Conservation (phyloP, 2,113 vertebrate genomes). For the Epinephelus cyanopodus region DNA sequence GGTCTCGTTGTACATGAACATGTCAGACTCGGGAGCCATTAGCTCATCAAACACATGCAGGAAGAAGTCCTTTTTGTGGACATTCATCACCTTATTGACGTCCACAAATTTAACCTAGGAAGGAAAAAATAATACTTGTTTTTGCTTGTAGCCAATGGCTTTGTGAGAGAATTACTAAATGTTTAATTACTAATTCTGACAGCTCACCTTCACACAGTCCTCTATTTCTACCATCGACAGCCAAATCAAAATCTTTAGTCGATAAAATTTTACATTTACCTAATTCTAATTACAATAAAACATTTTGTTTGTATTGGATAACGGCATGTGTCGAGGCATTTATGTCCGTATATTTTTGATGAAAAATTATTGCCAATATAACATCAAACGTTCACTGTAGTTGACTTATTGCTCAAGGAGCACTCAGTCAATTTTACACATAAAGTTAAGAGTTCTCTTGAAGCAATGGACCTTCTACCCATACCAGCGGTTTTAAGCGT, state of each 20-base stretch:
- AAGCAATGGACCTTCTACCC: background rate
- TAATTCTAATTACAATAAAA: background rate
- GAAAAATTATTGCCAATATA: background rate
- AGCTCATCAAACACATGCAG: slow-evolving; percentile 81
- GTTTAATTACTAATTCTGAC: background rate
- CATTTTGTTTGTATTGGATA: background rate
- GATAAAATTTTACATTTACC: background rate
- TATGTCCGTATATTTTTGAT: background rate
- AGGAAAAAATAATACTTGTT: background rate
- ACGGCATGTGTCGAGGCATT: background rate
- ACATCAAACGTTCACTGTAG: background rate
- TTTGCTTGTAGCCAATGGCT: background rate
- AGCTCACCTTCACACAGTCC: slow-evolving; percentile 3
- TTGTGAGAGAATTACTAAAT: background rate
- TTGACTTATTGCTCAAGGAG: background rate
- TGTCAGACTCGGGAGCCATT: slow-evolving; percentile 71
- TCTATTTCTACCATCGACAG: background rate
- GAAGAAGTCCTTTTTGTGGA: slow-evolving; percentile 84
- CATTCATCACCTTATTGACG: slow-evolving; percentile 48
- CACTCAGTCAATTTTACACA: background rate
- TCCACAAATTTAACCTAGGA: slow-evolving; percentile 84
- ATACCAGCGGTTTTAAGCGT: background rate
- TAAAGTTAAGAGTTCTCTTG: background rate
- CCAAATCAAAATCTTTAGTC: background rate
- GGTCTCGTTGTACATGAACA: slow-evolving; percentile 80